Conservation (phyloP, 2,797 vertebrate genomes). For the Pipistrellus kuhlii region DNA sequence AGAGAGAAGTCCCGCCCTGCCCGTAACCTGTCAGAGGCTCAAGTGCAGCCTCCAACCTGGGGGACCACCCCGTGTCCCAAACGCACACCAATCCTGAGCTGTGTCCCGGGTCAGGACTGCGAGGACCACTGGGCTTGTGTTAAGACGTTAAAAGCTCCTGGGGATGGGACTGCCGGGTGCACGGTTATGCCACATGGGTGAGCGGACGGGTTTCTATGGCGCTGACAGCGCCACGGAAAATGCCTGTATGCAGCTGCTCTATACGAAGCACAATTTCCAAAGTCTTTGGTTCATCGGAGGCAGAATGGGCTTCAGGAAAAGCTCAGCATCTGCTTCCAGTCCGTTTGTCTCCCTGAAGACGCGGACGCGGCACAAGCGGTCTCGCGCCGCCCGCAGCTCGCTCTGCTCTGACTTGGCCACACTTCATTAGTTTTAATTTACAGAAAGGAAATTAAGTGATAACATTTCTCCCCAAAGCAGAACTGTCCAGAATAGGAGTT, state of each 20-base stretch:
- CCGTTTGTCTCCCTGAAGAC: background rate
- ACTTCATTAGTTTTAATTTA: slow-evolving; percentile 80
- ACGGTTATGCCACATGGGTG: rapidly evolving
- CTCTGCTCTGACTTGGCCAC: slow-evolving; percentile 50
- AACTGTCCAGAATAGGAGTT: slow-evolving; percentile 64
- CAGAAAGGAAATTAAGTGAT: slow-evolving; percentile 81
- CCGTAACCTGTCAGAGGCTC: background rate
- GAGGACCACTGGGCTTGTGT: background rate
- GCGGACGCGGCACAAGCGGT: background rate
- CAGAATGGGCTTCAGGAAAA: slow-evolving; percentile 8
- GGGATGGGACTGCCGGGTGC: background rate
- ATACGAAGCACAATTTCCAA: background rate
- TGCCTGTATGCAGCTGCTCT: background rate
- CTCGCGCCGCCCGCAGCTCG: background rate
- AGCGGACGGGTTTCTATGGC: background rate
- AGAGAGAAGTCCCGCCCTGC: background rate
- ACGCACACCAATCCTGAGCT: background rate
- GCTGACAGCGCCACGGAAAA: background rate
- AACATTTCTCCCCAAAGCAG: slow-evolving; percentile 61
- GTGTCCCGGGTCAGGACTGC: background rate
- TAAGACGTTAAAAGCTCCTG: slow-evolving; percentile 31
- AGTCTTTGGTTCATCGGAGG: slow-evolving; percentile 70
- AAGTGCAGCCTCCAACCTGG: background rate
- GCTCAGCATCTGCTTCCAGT: background rate
- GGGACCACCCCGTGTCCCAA: background rate